A percentile compares a stretch with the other conserved stretches of the same genome.
Evolutionary conservation across 2,797 vertebrate genomes (phyloP).

Genomic region (Trachops cirrhosus): DNA sequence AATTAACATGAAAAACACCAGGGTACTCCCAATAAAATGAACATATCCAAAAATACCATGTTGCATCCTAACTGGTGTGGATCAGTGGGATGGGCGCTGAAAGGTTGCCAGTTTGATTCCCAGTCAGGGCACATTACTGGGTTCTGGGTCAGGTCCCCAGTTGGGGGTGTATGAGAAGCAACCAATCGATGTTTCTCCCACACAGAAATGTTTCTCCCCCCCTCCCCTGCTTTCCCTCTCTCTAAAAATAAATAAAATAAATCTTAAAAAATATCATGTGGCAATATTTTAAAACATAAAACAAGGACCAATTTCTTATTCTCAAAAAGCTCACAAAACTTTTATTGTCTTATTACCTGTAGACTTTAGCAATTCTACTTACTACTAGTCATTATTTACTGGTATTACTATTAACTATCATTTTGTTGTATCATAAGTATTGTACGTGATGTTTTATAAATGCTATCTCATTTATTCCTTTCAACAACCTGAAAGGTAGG

Average conservation of each 20-base stretch:
- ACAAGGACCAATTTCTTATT: neutral
- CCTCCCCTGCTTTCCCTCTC: neutral
- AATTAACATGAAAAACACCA: neutral
- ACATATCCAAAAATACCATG: neutral
- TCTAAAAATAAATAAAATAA: neutral
- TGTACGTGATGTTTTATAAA: conserved; percentile 28
- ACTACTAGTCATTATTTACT: neutral
- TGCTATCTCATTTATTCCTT: neutral
- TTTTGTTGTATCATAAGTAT: neutral
- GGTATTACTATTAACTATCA: neutral
- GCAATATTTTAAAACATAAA: neutral
- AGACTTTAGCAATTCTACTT: neutral
- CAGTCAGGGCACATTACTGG: neutral
- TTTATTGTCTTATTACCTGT: neutral
- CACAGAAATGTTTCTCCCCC: neutral
- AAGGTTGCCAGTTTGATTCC: neutral
- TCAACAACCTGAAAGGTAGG: neutral
- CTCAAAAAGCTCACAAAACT: neutral
- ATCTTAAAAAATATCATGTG: neutral
- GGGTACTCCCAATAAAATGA: neutral
- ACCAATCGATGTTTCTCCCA: neutral
- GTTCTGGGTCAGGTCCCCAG: neutral
- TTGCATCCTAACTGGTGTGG: neutral
- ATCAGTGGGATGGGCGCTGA: neutral
- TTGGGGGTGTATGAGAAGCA: neutral